phyloP scores from a whole-genome alignment of 2,888 invertebrate genomes.

The Therioaphis trifolii region DNA sequence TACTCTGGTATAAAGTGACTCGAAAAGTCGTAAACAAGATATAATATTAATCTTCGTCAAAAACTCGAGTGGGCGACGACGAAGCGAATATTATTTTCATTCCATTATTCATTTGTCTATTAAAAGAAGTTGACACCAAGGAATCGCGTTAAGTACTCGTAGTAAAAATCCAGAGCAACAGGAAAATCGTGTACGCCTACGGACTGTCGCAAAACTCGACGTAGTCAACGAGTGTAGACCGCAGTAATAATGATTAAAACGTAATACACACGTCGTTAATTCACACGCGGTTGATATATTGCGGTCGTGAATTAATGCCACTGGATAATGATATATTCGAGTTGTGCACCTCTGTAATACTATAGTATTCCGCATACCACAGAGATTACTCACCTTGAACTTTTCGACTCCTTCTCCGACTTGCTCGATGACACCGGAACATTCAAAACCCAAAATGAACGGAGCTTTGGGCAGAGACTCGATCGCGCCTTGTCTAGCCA shows the following conservation, averaged over 20 bases:
- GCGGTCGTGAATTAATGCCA: neutral
- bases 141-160: neutral
- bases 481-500: conserved; percentile 87
- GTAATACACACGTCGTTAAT: neutral
- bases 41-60: conserved; percentile 40
- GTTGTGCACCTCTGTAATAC: neutral
- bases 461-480: conserved; percentile 91
- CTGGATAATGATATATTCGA: neutral
- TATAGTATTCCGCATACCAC: neutral
- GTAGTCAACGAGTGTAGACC: neutral
- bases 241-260: neutral
- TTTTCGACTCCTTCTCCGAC: conserved; percentile 83
- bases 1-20: conserved; percentile 31
- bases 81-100: conserved; percentile 23
- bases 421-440: conserved; percentile 84
- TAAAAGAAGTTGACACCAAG: conserved; percentile 30
- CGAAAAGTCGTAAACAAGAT: neutral
- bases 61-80: conserved; percentile 29
- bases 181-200: conserved; percentile 21
- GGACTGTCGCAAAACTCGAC: neutral
- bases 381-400: conserved; percentile 74
- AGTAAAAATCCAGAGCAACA: neutral
- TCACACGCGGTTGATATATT: neutral
- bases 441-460: conserved; percentile 88
- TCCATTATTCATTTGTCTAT: conserved; percentile 43